These are phyloP conservation scores for Meghimatium bilineatum DNA, from an alignment of 2,888 invertebrate genomes.

Conservation along the genomic window DNA sequence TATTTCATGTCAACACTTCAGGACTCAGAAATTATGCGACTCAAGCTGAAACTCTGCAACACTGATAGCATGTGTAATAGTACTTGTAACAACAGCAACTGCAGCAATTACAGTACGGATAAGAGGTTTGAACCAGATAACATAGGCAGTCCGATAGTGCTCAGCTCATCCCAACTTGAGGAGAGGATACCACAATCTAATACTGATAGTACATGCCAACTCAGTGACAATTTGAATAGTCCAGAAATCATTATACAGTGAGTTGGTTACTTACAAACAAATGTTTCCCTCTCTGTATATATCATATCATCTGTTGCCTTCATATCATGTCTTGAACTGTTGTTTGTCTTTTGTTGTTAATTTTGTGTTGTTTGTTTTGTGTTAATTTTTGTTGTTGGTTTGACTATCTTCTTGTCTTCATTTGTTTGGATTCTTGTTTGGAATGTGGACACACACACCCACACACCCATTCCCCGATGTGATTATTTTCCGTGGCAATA, in stretches of 20 bases:
- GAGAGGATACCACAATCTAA: conserved; percentile 2
- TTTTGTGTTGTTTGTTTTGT: too few species aligned
- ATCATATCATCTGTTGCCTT: not conserved
- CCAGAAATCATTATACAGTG: conserved; percentile 6
- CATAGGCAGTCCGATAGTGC: conserved; percentile 19
- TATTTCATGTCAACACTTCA: not conserved
- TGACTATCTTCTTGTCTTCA: too few species aligned
- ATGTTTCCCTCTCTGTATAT: too few species aligned
- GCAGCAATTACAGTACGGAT: not conserved
- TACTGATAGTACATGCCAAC: not conserved
- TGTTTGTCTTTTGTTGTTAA: too few species aligned
- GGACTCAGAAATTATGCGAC: conserved; percentile 45
- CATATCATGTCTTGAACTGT: not conserved
- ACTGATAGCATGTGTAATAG: conserved; percentile 16
- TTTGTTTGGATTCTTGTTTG: too few species aligned
- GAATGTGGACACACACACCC: too few species aligned
- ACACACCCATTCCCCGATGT: too few species aligned
- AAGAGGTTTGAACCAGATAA: conserved; percentile 16
- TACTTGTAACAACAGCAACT: conserved; percentile 13
- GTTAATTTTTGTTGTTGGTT: too few species aligned
- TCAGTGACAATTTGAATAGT: not conserved
- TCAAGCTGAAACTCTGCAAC: conserved; percentile 42
- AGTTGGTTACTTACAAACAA: not conserved
- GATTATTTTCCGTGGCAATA: too few species aligned
- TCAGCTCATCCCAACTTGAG: not conserved